phyloP scores from a whole-genome alignment of 2,797 vertebrate genomes.

The Lithobates sylvaticus region DNA sequence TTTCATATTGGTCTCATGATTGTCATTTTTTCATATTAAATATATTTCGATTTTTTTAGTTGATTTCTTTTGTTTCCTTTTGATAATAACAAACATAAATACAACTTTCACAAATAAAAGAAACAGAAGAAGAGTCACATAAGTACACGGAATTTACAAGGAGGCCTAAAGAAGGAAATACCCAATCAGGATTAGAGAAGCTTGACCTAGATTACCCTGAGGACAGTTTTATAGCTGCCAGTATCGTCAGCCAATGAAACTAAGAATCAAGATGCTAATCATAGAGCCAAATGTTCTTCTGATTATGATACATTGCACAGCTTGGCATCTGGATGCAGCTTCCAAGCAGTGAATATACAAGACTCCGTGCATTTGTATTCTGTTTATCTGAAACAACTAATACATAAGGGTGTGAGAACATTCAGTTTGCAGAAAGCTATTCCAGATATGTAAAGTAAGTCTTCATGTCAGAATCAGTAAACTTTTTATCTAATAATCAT shows the following conservation, averaged over 20 bases:
- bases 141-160: slow-evolving; percentile 50
- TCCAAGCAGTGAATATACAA: slow-evolving; percentile 41
- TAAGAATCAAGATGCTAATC: slow-evolving; percentile 60
- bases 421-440: neutral
- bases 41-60: neutral
- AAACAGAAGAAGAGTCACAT: slow-evolving; percentile 21
- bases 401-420: slow-evolving; percentile 29
- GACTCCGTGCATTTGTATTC: slow-evolving; percentile 22
- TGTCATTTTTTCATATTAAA: neutral
- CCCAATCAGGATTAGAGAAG: slow-evolving; percentile 60
- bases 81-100: no score
- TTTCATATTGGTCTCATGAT: no score
- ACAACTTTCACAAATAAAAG: neutral
- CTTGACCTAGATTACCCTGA: slow-evolving; percentile 61
- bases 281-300: slow-evolving; percentile 63
- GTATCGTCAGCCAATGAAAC: slow-evolving; percentile 51
- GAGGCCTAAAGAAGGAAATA: slow-evolving; percentile 59
- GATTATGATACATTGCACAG: slow-evolving; percentile 63
- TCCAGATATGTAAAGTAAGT: slow-evolving; percentile 11
- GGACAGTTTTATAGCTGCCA: slow-evolving; percentile 56
- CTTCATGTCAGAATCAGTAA: neutral
- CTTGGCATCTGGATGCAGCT: slow-evolving; percentile 56
- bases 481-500: neutral
- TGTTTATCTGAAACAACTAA: slow-evolving; percentile 25
- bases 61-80: no score